A percentile compares a stretch with the other conserved stretches of the same genome.
phyloP scores from a whole-genome alignment of 2,797 vertebrate genomes.

The Amazona ochrocephala region DNA sequence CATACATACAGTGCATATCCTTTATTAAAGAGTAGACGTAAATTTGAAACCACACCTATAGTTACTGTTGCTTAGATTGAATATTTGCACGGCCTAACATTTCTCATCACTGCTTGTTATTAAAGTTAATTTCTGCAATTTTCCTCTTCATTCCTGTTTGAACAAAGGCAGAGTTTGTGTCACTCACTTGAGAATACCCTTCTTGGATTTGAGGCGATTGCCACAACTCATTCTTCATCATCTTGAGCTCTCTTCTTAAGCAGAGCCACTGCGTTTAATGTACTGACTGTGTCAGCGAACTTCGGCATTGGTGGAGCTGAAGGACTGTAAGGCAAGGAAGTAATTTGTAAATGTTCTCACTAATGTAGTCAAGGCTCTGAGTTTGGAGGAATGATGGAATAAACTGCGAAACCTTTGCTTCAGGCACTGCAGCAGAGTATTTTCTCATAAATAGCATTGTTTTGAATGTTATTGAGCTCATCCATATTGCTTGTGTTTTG shows the following conservation, averaged over 20 bases:
- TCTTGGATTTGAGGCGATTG: not conserved
- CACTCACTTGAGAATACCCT: not conserved
- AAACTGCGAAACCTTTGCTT: not conserved
- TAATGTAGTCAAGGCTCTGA: not conserved
- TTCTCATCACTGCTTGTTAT: not conserved
- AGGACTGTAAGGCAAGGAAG: not conserved
- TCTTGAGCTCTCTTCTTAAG: rapidly evolving
- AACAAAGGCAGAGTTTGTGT: not conserved
- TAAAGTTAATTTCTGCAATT: not conserved
- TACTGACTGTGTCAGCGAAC: not conserved
- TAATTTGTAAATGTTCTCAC: not conserved
- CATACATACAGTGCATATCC: not conserved
- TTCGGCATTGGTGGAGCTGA: not conserved
- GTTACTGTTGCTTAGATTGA: not conserved
- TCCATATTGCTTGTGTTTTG: not conserved
- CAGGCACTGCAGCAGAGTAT: not conserved
- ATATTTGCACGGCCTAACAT: rapidly evolving
- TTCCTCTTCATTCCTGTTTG: not conserved
- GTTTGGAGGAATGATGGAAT: not conserved
- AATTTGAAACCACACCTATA: not conserved
- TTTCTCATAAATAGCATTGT: not conserved
- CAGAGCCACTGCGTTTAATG: not conserved
- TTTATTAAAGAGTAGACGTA: not conserved
- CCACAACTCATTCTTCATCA: not conserved
- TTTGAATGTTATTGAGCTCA: not conserved